Conservation (phyloP, 2,113 vertebrate species). For the Bubo bubo region DNA sequence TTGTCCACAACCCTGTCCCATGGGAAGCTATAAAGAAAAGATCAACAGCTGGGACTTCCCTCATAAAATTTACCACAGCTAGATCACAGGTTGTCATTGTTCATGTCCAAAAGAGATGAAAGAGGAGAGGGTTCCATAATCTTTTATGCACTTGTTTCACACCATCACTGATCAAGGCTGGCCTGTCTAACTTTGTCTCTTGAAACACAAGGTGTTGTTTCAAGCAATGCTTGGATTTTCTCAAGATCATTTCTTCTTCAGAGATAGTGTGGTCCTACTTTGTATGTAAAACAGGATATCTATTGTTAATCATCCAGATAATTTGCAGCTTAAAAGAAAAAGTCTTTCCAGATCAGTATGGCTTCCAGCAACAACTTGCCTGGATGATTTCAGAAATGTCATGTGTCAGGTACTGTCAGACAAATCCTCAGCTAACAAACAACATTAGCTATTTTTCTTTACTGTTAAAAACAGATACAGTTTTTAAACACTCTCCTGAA, state of each 20-base stretch:
- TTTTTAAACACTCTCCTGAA: not conserved
- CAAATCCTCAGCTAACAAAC: not conserved
- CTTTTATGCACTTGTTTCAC: not conserved
- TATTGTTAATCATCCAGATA: not conserved
- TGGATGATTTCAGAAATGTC: not conserved
- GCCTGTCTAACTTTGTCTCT: not conserved
- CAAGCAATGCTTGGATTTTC: not conserved
- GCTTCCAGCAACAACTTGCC: not conserved
- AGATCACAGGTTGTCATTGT: not conserved
- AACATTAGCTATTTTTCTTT: not conserved
- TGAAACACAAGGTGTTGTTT: not conserved
- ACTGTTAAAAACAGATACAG: not conserved
- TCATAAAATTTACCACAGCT: not conserved
- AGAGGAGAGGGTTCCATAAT: not conserved
- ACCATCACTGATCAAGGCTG: not conserved
- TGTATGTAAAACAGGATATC: not conserved
- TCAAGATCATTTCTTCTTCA: not conserved
- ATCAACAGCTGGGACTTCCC: not conserved
- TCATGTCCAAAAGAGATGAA: not conserved
- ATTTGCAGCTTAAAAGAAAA: not conserved
- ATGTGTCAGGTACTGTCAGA: rapidly evolving
- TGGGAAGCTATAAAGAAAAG: not conserved
- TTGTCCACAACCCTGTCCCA: not conserved
- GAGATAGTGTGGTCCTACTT: not conserved
- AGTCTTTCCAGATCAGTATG: not conserved